Conservation (phyloP, 2,888 invertebrate genomes). For the Zele albiditarsus region DNA sequence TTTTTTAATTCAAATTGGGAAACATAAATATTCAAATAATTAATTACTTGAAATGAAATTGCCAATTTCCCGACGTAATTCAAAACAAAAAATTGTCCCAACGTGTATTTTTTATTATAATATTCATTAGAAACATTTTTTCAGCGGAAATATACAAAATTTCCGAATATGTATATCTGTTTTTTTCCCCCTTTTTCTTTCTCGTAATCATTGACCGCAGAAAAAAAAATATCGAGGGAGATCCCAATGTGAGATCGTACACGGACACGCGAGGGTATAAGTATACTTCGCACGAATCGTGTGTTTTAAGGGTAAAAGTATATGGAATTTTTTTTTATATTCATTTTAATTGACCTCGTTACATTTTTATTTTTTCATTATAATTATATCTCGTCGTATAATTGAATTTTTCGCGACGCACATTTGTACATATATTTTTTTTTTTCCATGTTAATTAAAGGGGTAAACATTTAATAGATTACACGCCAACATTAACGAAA, state of each 20-base stretch:
- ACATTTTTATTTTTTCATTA: slow-evolving; percentile 32
- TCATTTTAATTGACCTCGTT: slow-evolving; percentile 43
- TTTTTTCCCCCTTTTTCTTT: slow-evolving; percentile 7
- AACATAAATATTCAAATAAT: too few species aligned
- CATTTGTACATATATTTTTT: background rate
- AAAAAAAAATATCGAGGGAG: slow-evolving; percentile 36
- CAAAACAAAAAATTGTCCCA: too few species aligned
- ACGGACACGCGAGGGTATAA: slow-evolving; percentile 34
- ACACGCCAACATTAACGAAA: too few species aligned
- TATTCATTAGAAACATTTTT: too few species aligned
- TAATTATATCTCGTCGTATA: slow-evolving; percentile 7
- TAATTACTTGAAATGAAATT: too few species aligned
- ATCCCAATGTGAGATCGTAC: slow-evolving; percentile 31
- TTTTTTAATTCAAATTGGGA: too few species aligned
- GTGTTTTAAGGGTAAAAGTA: slow-evolving; percentile 24
- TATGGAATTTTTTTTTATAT: slow-evolving; percentile 26
- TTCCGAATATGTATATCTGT: slow-evolving; percentile 4
- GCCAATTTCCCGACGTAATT: too few species aligned
- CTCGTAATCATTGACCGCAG: slow-evolving; percentile 28
- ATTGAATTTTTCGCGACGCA: slow-evolving; percentile 22
- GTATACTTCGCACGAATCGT: slow-evolving; percentile 9
- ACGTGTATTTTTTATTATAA: too few species aligned
- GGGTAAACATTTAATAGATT: background rate
- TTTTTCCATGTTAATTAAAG: background rate
- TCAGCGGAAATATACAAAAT: background rate